These are phyloP conservation scores for Oxyteleia sp. DNA, from an alignment of 2,888 invertebrate genomes.

Conservation along the genomic window DNA sequence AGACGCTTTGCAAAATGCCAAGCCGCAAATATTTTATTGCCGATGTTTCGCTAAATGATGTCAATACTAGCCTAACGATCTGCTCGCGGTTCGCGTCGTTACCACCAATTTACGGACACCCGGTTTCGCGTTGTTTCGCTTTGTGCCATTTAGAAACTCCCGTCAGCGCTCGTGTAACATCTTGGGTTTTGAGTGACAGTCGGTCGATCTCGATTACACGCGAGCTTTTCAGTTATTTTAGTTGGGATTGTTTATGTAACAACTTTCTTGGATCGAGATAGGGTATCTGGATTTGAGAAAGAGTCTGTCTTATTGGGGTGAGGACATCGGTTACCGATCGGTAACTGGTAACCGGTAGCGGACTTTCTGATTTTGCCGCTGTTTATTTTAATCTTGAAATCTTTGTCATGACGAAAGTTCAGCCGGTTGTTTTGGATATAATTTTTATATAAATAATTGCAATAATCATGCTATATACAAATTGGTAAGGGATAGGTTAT, in stretches of 20 bases:
- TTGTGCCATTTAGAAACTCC: constrained; percentile 38
- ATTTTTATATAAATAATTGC: no score
- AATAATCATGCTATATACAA: no score
- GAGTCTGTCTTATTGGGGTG: no score
- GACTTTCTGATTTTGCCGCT: no score
- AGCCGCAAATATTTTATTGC: constrained; percentile 61
- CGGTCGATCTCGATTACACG: constrained; percentile 26
- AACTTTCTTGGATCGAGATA: neutral
- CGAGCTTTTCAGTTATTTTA: constrained; percentile 20
- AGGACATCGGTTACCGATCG: no score
- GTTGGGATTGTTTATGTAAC: neutral
- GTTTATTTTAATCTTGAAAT: no score
- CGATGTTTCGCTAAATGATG: constrained; percentile 59
- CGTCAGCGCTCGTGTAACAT: constrained; percentile 30
- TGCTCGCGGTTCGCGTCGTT: constrained; percentile 30
- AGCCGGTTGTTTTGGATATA: no score
- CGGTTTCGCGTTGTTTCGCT: constrained; percentile 25
- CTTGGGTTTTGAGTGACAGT: constrained; percentile 43
- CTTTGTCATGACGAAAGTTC: no score
- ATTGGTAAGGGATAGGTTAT: no score
- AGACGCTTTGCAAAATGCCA: constrained; percentile 47
- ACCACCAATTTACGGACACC: constrained; percentile 42
- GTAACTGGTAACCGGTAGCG: no score
- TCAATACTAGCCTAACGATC: constrained; percentile 56
- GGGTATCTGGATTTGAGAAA: neutral